phyloP scores from a whole-genome alignment of 2,888 invertebrate species.

The Vesta saturnalis region DNA sequence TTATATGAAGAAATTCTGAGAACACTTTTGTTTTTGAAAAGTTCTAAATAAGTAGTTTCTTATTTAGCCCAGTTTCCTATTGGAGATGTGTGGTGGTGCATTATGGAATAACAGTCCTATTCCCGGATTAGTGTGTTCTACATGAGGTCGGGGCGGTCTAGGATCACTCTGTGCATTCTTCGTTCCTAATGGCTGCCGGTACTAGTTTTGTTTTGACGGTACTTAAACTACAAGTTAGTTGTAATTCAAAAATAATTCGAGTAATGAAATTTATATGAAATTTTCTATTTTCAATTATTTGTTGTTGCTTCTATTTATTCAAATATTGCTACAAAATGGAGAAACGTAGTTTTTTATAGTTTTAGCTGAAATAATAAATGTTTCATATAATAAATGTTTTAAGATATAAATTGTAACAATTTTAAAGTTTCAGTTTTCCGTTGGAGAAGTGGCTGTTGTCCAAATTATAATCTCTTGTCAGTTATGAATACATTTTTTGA shows the following conservation, averaged over 20 bases:
- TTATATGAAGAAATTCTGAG: slow-evolving; percentile 29
- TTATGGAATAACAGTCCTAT: slow-evolving; percentile 41
- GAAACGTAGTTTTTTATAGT: slow-evolving; percentile 9
- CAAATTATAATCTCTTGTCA: neutral
- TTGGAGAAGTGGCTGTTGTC: neutral
- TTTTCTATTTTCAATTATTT: neutral
- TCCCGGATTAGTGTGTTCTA: slow-evolving; percentile 44
- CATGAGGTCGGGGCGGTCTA: slow-evolving; percentile 46
- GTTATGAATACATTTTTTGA: slow-evolving; percentile 11
- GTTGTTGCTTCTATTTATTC: neutral
- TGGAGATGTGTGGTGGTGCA: slow-evolving; percentile 51
- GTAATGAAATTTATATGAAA: neutral
- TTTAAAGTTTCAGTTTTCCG: slow-evolving; percentile 20
- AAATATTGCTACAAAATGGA: slow-evolving; percentile 1
- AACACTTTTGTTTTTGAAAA: slow-evolving; percentile 27
- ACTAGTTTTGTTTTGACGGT: slow-evolving; percentile 60
- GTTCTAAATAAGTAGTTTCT: slow-evolving; percentile 51
- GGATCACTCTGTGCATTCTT: slow-evolving; percentile 45
- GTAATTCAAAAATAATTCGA: slow-evolving; percentile 38
- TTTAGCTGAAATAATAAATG: neutral
- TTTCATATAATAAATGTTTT: slow-evolving; percentile 9
- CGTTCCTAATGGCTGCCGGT: slow-evolving; percentile 51
- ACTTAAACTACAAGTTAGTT: slow-evolving; percentile 58
- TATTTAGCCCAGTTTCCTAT: slow-evolving; percentile 58
- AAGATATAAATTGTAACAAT: slow-evolving; percentile 15